phyloP scores from a whole-genome alignment of 2,113 vertebrate genomes.

The chimpanzee (Pan troglodytes) region NHGRI_mPanTro3-v2.1_pri NC_086016.1:45962501-45963000 shows the following conservation, averaged over 20 bases:
- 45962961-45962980: no score
- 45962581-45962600: fast-evolving
- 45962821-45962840: background rate
- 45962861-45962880: background rate
- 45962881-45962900: background rate
- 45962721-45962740: background rate
- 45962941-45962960: no score
- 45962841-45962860: background rate
- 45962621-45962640: fast-evolving
- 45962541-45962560: no score
- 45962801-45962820: background rate
- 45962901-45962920: no score
- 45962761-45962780: background rate
- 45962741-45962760: fast-evolving
- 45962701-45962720: background rate
- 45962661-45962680: fast-evolving
- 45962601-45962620: fast-evolving
- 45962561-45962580: fast-evolving
- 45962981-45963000: no score
- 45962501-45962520: fast-evolving
- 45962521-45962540: fast-evolving
- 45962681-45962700: no score
- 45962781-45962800: background rate
- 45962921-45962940: no score
- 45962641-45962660: fast-evolving